These are phyloP conservation scores for Lacerta agilis DNA, from an alignment of 2,797 vertebrate genomes.

Conservation along the genomic window DNA sequence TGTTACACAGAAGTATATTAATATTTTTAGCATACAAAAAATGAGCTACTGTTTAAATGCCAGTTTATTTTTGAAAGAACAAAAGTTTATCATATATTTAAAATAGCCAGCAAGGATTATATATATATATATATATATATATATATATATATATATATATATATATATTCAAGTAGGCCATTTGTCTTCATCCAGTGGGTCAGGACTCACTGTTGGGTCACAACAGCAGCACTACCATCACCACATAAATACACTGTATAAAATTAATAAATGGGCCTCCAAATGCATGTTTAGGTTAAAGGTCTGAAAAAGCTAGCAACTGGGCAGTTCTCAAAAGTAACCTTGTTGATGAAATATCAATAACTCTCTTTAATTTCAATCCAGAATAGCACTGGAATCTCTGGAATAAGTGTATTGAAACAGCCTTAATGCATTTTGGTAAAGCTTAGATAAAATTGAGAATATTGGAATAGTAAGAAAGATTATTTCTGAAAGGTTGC, in stretches of 20 bases:
- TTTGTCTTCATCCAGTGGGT: too few species aligned
- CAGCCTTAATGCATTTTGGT: constrained; percentile 17
- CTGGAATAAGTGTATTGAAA: constrained; percentile 37
- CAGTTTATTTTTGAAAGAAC: constrained; percentile 66
- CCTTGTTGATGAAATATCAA: constrained; percentile 30
- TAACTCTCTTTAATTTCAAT: constrained; percentile 47
- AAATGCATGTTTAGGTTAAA: too few species aligned
- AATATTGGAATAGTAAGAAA: constrained; percentile 27
- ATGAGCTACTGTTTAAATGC: not conserved
- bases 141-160: constrained; percentile 4
- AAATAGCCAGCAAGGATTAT: constrained; percentile 23
- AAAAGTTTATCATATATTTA: constrained; percentile 58
- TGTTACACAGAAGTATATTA: not conserved
- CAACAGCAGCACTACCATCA: too few species aligned
- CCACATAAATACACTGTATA: too few species aligned
- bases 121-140: constrained; percentile 13
- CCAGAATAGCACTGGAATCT: constrained; percentile 44
- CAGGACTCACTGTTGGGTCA: too few species aligned
- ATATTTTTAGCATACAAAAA: constrained; percentile 12
- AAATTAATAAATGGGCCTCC: too few species aligned
- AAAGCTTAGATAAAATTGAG: not conserved
- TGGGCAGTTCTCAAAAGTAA: constrained; percentile 18
- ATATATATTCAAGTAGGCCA: constrained; percentile 29
- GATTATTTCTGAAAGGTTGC: not conserved
- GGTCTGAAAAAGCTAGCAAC: too few species aligned